A percentile compares a stretch with the other conserved stretches of the same genome.
These are phyloP conservation scores for Acleris emargana DNA, from an alignment of 2,888 invertebrate species.

Conservation along the genomic window DNA sequence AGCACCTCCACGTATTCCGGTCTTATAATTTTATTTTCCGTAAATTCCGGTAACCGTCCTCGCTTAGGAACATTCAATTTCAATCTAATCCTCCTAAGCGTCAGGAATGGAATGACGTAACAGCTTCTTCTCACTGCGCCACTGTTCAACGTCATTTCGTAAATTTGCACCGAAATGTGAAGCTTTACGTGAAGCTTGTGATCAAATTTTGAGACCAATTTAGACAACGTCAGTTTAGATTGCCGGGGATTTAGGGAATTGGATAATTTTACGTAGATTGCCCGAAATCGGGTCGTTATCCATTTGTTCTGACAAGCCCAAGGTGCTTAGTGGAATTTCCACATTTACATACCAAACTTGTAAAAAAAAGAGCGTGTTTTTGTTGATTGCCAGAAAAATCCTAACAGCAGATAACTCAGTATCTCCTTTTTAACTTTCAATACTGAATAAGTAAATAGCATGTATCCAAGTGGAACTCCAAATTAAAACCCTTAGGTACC, in stretches of 20 bases:
- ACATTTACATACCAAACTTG: background rate
- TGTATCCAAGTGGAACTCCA: too few relatives aligned
- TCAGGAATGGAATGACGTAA: constrained; percentile 59
- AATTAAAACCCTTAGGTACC: too few relatives aligned
- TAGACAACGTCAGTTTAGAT: constrained; percentile 42
- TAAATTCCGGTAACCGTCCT: constrained; percentile 49
- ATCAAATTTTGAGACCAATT: constrained; percentile 50
- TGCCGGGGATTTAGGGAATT: constrained; percentile 43
- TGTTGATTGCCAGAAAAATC: too few relatives aligned
- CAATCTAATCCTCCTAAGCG: constrained; percentile 64
- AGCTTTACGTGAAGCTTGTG: constrained; percentile 45
- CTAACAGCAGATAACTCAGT: too few relatives aligned
- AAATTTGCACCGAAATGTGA: constrained; percentile 53
- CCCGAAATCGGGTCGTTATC: constrained; percentile 1
- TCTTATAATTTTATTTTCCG: constrained; percentile 39
- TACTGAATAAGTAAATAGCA: too few relatives aligned
- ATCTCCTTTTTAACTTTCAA: too few relatives aligned
- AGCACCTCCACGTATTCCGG: constrained; percentile 21
- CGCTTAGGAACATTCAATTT: constrained; percentile 62
- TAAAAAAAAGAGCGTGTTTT: too few relatives aligned
- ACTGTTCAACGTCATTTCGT: constrained; percentile 43
- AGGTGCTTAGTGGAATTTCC: background rate
- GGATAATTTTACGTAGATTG: constrained; percentile 33
- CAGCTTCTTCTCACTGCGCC: constrained; percentile 50
- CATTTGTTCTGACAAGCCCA: background rate